Conservation (phyloP, 2,888 invertebrate genomes). For the Endomychus coccineus region DNA sequence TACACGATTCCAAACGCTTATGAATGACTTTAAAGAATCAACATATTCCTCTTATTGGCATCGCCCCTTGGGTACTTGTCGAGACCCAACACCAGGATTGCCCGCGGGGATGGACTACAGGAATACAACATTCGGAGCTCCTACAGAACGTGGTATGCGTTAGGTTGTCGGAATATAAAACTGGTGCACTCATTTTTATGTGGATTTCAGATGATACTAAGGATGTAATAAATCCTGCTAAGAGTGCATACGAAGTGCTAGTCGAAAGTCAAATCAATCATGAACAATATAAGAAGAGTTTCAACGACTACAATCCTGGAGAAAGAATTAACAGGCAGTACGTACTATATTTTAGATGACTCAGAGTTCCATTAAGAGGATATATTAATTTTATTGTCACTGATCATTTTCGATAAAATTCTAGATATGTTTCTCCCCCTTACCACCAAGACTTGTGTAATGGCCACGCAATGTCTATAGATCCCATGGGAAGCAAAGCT, state of each 20-base stretch:
- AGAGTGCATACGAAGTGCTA: slow-evolving; percentile 36
- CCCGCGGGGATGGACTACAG: slow-evolving; percentile 42
- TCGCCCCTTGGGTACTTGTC: slow-evolving; percentile 40
- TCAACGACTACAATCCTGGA: slow-evolving; percentile 44
- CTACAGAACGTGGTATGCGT: too few relatives aligned
- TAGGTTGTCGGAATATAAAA: too few relatives aligned
- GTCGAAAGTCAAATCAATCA: slow-evolving; percentile 40
- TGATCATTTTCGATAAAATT: slow-evolving; percentile 13
- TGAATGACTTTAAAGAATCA: slow-evolving; percentile 45
- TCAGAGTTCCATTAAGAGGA: too few relatives aligned
- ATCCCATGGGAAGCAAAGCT: slow-evolving; percentile 47
- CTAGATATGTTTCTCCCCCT: slow-evolving; percentile 41
- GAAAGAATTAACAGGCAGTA: slow-evolving; percentile 31
- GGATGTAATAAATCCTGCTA: slow-evolving; percentile 42
- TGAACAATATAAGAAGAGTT: slow-evolving; percentile 44
- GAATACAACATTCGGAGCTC: slow-evolving; percentile 41
- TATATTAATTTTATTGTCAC: background rate
- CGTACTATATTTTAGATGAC: background rate
- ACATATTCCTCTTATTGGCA: slow-evolving; percentile 45
- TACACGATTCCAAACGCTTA: slow-evolving; percentile 43
- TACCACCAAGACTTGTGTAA: slow-evolving; percentile 44
- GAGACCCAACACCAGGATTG: slow-evolving; percentile 42
- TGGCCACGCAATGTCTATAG: slow-evolving; percentile 43
- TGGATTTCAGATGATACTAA: too few relatives aligned
- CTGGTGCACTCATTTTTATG: too few relatives aligned